Base-by-base conservation (phyloP, 2,888 invertebrate genomes). In the Cyaniris semiargus region DNA sequence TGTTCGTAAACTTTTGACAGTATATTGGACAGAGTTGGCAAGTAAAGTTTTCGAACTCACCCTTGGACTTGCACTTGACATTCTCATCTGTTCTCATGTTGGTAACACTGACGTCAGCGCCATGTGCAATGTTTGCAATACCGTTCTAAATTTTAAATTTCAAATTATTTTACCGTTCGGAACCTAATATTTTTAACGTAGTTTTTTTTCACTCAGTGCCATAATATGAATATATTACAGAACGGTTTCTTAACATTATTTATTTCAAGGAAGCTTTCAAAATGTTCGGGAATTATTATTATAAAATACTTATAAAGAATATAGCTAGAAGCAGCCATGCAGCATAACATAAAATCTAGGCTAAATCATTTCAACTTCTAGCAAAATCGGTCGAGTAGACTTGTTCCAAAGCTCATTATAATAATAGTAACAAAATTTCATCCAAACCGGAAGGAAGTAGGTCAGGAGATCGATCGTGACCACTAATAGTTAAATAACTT, bases 391-490 rank as follows among this genome's bases (percentile, higher is more conserved):
- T 58, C 58, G 21, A 58, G 58, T 58, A 58, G 58, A 53, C 21
- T 23, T 31, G 27, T 27, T 66, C 66, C 10, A 66, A 15, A 31
- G 15, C 21, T 21, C 13, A 60, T 66, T 66, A 66, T 66, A 66
- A 27, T 66, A 66, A 18, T 66, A 66, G 27, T 66, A 66, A 66
- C 66, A 15, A 66, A 66, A 18, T 66, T 31, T 66, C 15, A 66
- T 66, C 66, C 66, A 66, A 66, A 66, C 66, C 66, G 66, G 66
- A 66, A 38, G 70, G 70, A 70, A 38, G 71, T 71, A 38, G 71
- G 71, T 71, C 71, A 71, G 21, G 34, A 71, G 71, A 71, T 71
- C 71, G 71, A 71, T 71, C 71, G 71, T 38, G 71, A 71, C 38
- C 71, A 71, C n/a, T 71, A 71, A 71, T 38, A 71, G 71, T 71